A percentile compares a stretch with the other conserved stretches of the same genome.
Conservation (phyloP, 2,797 vertebrate genomes). For the Cynodonichthys magdalenae region DNA sequence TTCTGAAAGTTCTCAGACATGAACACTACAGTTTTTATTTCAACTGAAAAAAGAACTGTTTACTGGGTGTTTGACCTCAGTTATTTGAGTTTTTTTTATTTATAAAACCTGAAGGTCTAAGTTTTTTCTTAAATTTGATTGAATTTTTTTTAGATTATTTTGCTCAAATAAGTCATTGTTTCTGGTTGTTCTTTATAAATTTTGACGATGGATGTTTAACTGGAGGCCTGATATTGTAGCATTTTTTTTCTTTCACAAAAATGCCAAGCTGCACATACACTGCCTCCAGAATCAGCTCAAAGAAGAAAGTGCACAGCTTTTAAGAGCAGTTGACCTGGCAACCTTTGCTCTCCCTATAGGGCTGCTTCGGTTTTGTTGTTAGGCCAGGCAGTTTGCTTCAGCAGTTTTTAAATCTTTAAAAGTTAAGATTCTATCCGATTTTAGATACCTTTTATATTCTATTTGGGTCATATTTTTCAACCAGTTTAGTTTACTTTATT, state of each 20-base stretch:
- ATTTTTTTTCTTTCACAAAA: not conserved
- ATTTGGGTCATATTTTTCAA: too few relatives aligned
- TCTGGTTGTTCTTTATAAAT: too few relatives aligned
- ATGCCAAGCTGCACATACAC: rapidly evolving
- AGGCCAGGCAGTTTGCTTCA: conserved; percentile 41
- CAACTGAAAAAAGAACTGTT: too few relatives aligned
- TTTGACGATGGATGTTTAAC: too few relatives aligned
- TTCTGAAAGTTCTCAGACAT: conserved; percentile 34
- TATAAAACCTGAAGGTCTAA: not conserved
- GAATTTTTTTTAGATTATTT: not conserved
- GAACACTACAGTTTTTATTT: conserved; percentile 4
- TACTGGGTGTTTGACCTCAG: not conserved
- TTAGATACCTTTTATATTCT: not conserved
- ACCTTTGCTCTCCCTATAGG: conserved; percentile 24
- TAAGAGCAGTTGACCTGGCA: conserved; percentile 13
- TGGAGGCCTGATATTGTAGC: not conserved
- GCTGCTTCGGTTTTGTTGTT: not conserved
- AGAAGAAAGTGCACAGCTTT: conserved; percentile 4
- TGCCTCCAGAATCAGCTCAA: not conserved
- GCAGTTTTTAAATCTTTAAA: conserved; percentile 9
- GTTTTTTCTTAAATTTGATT: not conserved
- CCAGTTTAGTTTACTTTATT: too few relatives aligned
- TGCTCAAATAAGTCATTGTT: too few relatives aligned
- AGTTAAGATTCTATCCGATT: too few relatives aligned
- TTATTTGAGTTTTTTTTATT: not conserved